Conservation (phyloP, 2,797 vertebrate species). For the Lutjanus argentimaculatus region DNA sequence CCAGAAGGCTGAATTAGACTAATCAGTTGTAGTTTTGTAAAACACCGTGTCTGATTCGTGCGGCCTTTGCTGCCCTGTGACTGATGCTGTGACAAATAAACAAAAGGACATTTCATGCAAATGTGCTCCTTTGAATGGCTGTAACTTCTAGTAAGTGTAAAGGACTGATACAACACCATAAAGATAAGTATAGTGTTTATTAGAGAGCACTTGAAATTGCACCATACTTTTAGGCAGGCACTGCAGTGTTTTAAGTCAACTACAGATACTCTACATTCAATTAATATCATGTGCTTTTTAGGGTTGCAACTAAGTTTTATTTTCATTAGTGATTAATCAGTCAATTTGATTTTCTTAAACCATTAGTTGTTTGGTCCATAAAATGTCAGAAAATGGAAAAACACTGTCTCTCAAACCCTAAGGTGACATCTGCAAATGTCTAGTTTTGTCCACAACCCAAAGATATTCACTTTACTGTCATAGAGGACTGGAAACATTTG, state of each 20-base stretch:
- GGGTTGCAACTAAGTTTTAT: no score
- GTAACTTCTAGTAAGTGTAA: background rate
- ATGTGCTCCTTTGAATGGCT: constrained; percentile 6
- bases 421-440: no score
- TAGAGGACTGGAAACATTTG: no score
- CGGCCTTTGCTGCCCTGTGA: constrained; percentile 16
- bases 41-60: background rate
- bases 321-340: no score
- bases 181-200: constrained; percentile 16
- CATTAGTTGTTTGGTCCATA: no score
- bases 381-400: no score
- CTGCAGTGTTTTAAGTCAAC: background rate
- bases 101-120: constrained; percentile 34
- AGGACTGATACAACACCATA: background rate
- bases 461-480: no score
- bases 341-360: no score
- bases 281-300: background rate
- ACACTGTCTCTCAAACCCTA: no score
- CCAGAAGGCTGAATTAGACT: constrained; percentile 37
- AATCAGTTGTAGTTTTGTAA: constrained; percentile 17
- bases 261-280: background rate
- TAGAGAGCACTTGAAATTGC: constrained; percentile 4
- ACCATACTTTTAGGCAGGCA: background rate
- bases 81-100: constrained; percentile 8
- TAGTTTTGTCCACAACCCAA: no score